Percentiles rank a stretch among this genome's conserved stretches.
phyloP scores from a whole-genome alignment of 2,888 invertebrate species.

The Pyrrhia umbra region DNA sequence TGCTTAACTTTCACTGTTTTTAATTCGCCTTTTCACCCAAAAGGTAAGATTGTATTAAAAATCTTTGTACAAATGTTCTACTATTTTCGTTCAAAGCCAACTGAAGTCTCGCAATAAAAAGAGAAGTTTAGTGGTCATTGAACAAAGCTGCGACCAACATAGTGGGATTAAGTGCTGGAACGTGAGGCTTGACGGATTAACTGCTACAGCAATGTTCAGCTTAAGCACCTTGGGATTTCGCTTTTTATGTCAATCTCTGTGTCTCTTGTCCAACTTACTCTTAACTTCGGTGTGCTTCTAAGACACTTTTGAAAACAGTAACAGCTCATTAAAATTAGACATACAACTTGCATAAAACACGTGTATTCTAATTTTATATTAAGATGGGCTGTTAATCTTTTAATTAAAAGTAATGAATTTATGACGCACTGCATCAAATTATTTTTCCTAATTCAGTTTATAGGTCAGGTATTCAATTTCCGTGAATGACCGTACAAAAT shows the following conservation, averaged over 20 bases:
- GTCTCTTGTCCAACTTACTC: conserved; percentile 24
- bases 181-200: conserved; percentile 71
- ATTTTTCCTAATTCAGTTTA: no score
- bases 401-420: no score
- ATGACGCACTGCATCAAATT: no score
- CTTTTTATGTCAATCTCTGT: conserved; percentile 54
- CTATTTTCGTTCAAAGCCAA: conserved; percentile 35
- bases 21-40: not conserved
- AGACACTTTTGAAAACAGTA: no score
- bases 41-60: conserved; percentile 16
- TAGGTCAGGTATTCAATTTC: no score
- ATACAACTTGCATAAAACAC: no score
- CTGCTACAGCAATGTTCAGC: conserved; percentile 63
- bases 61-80: conserved; percentile 18
- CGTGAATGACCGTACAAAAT: conserved; percentile 14
- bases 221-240: conserved; percentile 53
- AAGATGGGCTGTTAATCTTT: no score
- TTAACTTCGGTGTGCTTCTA: conserved; percentile 26
- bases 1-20: not conserved
- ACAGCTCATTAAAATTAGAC: no score
- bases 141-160: conserved; percentile 65
- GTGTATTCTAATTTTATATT: no score
- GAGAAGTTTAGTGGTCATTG: conserved; percentile 55
- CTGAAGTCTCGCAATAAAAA: conserved; percentile 51
- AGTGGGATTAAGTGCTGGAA: conserved; percentile 67